Evolutionary conservation across 2,797 vertebrate species (phyloP).

Genomic region (Phyllotis vaccarum): DNA sequence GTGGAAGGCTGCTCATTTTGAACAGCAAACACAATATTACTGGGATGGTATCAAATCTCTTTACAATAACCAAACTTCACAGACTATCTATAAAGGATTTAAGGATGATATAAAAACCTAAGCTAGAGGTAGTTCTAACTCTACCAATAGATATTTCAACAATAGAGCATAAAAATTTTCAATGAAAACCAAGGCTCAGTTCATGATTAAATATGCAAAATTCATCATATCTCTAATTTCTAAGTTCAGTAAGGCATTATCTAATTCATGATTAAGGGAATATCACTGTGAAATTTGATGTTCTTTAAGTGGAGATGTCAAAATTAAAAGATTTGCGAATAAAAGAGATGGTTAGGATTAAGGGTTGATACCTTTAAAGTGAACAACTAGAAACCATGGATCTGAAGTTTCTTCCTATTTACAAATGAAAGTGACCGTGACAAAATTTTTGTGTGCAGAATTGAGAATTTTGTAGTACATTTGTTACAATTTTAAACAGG

Average conservation of each 20-base stretch:
- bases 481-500: background rate
- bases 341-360: background rate
- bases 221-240: slow-evolving; percentile 49
- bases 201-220: background rate
- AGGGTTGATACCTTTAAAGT: background rate
- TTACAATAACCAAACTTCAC: background rate
- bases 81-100: background rate
- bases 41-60: background rate
- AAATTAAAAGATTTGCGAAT: slow-evolving; percentile 34
- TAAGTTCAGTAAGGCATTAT: slow-evolving; percentile 15
- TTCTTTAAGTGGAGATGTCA: background rate
- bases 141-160: background rate
- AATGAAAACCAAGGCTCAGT: background rate
- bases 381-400: background rate
- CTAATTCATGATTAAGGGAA: slow-evolving; percentile 65
- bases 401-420: background rate
- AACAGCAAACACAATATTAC: background rate
- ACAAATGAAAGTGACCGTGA: background rate
- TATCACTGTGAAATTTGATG: background rate
- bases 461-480: background rate
- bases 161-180: background rate
- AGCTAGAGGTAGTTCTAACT: background rate
- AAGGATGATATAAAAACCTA: background rate
- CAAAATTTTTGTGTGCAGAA: accelerated
- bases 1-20: background rate